phyloP scores from a whole-genome alignment of 92 coral and sea anemone species.

The Actinernus sp. region DNA sequence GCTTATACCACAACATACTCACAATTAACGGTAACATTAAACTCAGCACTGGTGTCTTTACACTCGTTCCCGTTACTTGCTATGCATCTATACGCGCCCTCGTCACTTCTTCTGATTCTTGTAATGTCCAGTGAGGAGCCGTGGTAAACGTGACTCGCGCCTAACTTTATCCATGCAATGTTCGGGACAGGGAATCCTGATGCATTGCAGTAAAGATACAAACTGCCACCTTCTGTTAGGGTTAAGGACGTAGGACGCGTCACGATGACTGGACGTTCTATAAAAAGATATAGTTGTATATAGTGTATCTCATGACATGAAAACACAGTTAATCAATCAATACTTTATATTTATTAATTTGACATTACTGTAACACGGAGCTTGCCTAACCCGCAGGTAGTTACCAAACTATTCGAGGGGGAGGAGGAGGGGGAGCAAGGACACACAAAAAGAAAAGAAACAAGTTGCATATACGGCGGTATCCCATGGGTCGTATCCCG shows the following conservation, averaged over 20 bases:
- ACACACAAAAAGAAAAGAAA: too few relatives aligned
- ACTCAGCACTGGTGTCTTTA: neutral
- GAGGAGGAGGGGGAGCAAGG: too few relatives aligned
- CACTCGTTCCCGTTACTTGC: too few relatives aligned
- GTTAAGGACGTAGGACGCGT: neutral
- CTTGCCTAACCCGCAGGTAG: too few relatives aligned
- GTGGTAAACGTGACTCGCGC: neutral
- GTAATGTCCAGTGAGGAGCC: neutral
- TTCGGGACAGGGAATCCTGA: slow-evolving; percentile 34
- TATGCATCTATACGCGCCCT: slow-evolving; percentile 38
- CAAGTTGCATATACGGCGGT: too few relatives aligned
- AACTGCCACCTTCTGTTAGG: slow-evolving; percentile 10
- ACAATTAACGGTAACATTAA: slow-evolving; percentile 8
- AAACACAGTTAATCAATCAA: too few relatives aligned
- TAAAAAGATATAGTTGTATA: neutral
- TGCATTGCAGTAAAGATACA: slow-evolving; percentile 32
- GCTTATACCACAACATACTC: too few relatives aligned
- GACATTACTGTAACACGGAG: too few relatives aligned
- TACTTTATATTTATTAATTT: too few relatives aligned
- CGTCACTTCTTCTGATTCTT: neutral
- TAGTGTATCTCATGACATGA: too few relatives aligned
- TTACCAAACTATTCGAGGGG: too few relatives aligned
- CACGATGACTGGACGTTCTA: slow-evolving; percentile 15
- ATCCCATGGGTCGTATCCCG: too few relatives aligned
- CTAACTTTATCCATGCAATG: slow-evolving; percentile 38